Conservation (phyloP, 2,113 vertebrate genomes). For the Seriola quinqueradiata region DNA sequence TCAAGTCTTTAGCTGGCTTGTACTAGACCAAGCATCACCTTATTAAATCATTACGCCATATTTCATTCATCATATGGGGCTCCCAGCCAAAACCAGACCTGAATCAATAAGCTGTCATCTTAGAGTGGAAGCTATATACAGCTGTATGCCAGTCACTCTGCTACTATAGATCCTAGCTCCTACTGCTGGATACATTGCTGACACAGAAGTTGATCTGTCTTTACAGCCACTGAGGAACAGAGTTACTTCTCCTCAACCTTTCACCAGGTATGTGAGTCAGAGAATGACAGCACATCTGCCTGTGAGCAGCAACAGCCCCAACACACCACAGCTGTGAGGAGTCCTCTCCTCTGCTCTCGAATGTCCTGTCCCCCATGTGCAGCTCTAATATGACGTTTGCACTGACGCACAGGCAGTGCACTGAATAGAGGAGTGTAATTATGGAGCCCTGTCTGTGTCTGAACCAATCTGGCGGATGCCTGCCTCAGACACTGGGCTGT, state of each 20-base stretch:
- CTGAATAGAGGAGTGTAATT: slow-evolving; percentile 77
- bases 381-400: slow-evolving; percentile 74
- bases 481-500: slow-evolving; percentile 51
- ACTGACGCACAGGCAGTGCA: slow-evolving; percentile 76
- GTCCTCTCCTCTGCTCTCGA: slow-evolving; percentile 20
- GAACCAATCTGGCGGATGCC: slow-evolving; percentile 60
- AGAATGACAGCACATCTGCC: slow-evolving; percentile 55
- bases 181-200: slow-evolving; percentile 39
- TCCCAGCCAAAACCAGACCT: slow-evolving; percentile 58
- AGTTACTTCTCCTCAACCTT: slow-evolving; percentile 16
- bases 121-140: slow-evolving; percentile 30
- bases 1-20: slow-evolving; percentile 65
- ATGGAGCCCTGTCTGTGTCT: slow-evolving; percentile 68
- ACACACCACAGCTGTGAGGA: slow-evolving; percentile 33
- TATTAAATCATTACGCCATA: slow-evolving; percentile 72
- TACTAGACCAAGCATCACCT: slow-evolving; percentile 62
- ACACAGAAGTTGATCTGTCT: slow-evolving; percentile 16
- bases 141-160: slow-evolving; percentile 46
- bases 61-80: slow-evolving; percentile 69
- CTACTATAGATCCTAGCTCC: slow-evolving; percentile 29
- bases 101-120: slow-evolving; percentile 70
- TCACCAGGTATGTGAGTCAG: slow-evolving; percentile 57
- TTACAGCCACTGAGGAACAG: slow-evolving; percentile 7
- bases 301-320: slow-evolving; percentile 39
- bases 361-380: slow-evolving; percentile 57